A percentile compares a stretch with the other conserved stretches of the same genome.
phyloP scores from a whole-genome alignment of 2,888 invertebrate species.

The Notocelia uddmanniana region DNA sequence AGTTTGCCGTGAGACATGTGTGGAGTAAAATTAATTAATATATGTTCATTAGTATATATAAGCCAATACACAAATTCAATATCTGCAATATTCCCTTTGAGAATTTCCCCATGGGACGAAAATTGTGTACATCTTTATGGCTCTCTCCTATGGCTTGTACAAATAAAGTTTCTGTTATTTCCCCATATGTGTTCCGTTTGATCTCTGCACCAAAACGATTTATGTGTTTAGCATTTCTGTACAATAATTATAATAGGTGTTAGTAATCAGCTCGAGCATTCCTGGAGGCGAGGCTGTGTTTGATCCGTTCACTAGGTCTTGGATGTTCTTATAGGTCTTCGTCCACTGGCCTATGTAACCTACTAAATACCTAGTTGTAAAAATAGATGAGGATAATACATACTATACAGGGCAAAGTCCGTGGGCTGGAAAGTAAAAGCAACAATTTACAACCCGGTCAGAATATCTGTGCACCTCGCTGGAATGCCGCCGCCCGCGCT shows the following conservation, averaged over 20 bases:
- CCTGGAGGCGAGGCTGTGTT: slow-evolving; percentile 29
- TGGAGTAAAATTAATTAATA: too few species aligned
- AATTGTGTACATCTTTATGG: neutral
- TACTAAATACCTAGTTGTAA: neutral
- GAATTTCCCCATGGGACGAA: too few species aligned
- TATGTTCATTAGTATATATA: too few species aligned
- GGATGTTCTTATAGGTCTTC: slow-evolving; percentile 4
- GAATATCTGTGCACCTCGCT: too few species aligned
- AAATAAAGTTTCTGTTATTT: slow-evolving; percentile 11
- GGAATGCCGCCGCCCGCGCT: too few species aligned
- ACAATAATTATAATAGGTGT: slow-evolving; percentile 6
- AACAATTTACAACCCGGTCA: too few species aligned
- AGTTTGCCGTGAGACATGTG: slow-evolving; percentile 7
- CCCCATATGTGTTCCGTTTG: slow-evolving; percentile 16
- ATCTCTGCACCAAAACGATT: slow-evolving; percentile 39
- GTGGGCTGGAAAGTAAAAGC: too few species aligned
- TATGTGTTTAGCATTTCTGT: slow-evolving; percentile 30
- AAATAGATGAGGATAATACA: too few species aligned
- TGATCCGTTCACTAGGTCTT: slow-evolving; percentile 8
- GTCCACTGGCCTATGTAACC: slow-evolving; percentile 10
- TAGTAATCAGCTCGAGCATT: slow-evolving; percentile 33
- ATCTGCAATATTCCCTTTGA: too few species aligned
- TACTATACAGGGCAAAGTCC: too few species aligned
- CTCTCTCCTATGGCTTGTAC: neutral
- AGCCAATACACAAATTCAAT: too few species aligned